These are phyloP conservation scores for Megaceryle alcyon DNA, from an alignment of 2,797 vertebrate genomes.

Conservation along the genomic window DNA sequence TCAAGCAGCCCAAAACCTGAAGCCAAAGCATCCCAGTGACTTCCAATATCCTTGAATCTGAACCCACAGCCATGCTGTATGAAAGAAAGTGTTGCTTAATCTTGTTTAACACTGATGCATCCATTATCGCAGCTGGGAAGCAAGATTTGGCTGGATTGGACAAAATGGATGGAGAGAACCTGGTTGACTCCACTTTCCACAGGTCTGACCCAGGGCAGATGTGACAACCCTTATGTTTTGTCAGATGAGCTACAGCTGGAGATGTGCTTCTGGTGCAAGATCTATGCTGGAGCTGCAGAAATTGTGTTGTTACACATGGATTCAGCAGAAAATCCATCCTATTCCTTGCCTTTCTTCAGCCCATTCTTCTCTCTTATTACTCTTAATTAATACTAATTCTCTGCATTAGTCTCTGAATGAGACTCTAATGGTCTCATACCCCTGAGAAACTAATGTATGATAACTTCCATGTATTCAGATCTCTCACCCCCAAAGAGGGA, in stretches of 20 bases:
- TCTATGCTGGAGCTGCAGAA: neutral
- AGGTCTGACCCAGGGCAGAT: neutral
- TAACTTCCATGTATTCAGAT: neutral
- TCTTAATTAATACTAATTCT: constrained; percentile 22
- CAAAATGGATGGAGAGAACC: neutral
- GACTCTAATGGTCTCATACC: neutral
- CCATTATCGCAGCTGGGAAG: neutral
- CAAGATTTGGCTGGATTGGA: neutral
- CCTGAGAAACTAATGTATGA: neutral
- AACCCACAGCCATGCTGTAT: accelerated
- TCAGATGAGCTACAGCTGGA: neutral
- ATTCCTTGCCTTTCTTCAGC: neutral
- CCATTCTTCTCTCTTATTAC: neutral
- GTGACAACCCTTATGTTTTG: neutral
- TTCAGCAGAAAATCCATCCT: neutral
- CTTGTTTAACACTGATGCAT: neutral
- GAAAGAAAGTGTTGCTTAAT: neutral
- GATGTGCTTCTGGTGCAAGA: neutral
- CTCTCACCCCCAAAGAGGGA: neutral
- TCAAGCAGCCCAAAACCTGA: neutral
- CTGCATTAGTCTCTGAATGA: neutral
- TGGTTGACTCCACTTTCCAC: neutral
- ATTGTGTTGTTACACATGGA: neutral
- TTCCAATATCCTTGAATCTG: neutral
- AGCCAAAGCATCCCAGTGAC: neutral